phyloP scores from a whole-genome alignment of 2,888 invertebrate species.

The Platycheirus rosarum region DNA sequence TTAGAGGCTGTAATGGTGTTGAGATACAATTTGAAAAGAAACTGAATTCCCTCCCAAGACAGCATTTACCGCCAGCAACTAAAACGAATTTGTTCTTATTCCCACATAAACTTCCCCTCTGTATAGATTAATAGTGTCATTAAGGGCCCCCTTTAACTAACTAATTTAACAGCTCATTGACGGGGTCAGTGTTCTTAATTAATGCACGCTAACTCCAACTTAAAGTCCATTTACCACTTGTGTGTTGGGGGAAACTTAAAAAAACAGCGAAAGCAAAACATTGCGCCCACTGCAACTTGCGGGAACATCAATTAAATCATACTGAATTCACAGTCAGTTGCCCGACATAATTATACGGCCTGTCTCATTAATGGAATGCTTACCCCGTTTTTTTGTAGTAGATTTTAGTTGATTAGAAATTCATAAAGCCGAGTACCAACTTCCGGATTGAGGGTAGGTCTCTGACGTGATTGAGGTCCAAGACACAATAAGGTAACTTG shows the following conservation, averaged over 20 bases:
- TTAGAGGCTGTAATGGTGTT: neutral
- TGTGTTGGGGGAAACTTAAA: conserved; percentile 35
- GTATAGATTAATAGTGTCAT: conserved; percentile 24
- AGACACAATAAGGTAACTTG: conserved; percentile 37
- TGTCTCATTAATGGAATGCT: conserved; percentile 65
- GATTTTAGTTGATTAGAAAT: conserved; percentile 20
- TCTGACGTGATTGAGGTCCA: conserved; percentile 38
- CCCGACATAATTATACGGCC: conserved; percentile 67
- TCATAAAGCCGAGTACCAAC: conserved; percentile 32
- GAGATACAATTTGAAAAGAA: neutral
- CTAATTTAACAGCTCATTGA: conserved; percentile 59
- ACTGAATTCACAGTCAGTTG: conserved; percentile 70
- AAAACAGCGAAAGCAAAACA: conserved; percentile 11
- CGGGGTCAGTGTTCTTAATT: conserved; percentile 60
- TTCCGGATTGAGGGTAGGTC: conserved; percentile 58
- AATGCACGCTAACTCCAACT: conserved; percentile 33
- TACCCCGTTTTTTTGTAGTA: conserved; percentile 34
- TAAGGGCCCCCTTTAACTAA: conserved; percentile 18
- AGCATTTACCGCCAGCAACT: neutral
- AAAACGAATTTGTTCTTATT: neutral
- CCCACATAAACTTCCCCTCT: conserved; percentile 15
- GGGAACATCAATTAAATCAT: conserved; percentile 64
- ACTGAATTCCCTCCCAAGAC: neutral
- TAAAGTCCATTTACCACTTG: conserved; percentile 44
- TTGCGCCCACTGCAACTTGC: conserved; percentile 40